Evolutionary conservation across 2,113 vertebrate genomes (phyloP).

Genomic region (Arvicanthis niloticus): DNA sequence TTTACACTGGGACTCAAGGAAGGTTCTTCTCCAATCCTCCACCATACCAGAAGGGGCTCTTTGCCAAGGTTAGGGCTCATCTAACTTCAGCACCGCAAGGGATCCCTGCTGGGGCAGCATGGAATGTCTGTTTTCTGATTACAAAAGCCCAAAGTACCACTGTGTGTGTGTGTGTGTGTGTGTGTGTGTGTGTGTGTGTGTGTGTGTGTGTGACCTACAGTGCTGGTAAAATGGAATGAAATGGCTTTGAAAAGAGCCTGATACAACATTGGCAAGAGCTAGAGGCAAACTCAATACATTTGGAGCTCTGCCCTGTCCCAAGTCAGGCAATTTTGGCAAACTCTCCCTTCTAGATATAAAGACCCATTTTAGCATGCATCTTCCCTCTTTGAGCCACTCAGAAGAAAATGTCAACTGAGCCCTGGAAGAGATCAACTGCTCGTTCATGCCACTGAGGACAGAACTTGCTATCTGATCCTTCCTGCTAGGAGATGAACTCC

Average conservation of each 20-base stretch:
- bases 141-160: slow-evolving; percentile 45
- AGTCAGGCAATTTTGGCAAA: slow-evolving; percentile 73
- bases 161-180: slow-evolving; percentile 35
- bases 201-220: background rate
- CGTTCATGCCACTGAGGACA: slow-evolving; percentile 10
- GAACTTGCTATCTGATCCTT: background rate
- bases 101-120: background rate
- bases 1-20: slow-evolving; percentile 15
- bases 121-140: slow-evolving; percentile 46
- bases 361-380: slow-evolving; percentile 52
- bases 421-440: slow-evolving; percentile 25
- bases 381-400: slow-evolving; percentile 41
- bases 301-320: slow-evolving; percentile 66
- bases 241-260: slow-evolving; percentile 59
- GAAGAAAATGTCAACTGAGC: slow-evolving; percentile 39
- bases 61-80: background rate
- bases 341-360: slow-evolving; percentile 54
- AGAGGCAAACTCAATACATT: slow-evolving; percentile 50
- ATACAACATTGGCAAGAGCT: slow-evolving; percentile 58
- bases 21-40: slow-evolving; percentile 11
- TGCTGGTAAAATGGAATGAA: slow-evolving; percentile 61
- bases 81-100: background rate
- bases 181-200: too few relatives aligned
- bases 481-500: background rate
- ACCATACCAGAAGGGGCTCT: background rate